These are phyloP conservation scores for Hemibagrus guttatus DNA, from an alignment of 2,797 vertebrate genomes.

Conservation along the genomic window DNA sequence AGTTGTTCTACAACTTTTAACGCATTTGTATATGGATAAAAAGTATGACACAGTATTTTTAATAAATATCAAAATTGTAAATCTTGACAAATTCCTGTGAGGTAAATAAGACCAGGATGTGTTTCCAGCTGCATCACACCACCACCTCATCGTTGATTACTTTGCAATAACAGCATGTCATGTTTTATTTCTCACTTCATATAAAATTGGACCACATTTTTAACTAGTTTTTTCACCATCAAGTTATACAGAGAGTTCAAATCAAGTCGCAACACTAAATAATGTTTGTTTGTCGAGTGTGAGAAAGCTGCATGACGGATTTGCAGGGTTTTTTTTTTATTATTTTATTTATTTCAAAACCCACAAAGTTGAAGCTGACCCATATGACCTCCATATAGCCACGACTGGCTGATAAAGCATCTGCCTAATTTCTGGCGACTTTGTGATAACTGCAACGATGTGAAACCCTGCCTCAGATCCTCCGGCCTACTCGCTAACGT, in stretches of 20 bases:
- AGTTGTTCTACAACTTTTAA: not conserved
- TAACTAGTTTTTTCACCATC: not conserved
- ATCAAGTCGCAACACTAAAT: not conserved
- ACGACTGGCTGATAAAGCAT: conserved; percentile 51
- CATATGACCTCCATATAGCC: conserved; percentile 48
- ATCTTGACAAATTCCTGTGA: not conserved
- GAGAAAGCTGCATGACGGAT: conserved; percentile 3
- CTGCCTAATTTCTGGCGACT: conserved; percentile 57
- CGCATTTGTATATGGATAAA: not conserved
- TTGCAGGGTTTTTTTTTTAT: conserved; percentile 24
- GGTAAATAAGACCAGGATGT: not conserved
- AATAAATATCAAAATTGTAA: not conserved
- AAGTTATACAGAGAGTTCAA: not conserved
- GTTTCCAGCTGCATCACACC: not conserved
- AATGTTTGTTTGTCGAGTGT: conserved; percentile 27
- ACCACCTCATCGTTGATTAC: not conserved
- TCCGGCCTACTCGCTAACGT: conserved; percentile 47
- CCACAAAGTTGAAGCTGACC: conserved; percentile 39
- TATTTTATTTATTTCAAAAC: conserved; percentile 7
- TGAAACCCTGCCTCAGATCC: conserved; percentile 40
- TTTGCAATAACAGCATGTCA: not conserved
- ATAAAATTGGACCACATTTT: not conserved
- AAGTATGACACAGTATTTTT: not conserved
- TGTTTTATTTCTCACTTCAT: not conserved
- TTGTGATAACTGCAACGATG: conserved; percentile 53